These are phyloP conservation scores for Poicephalus gulielmi DNA, from an alignment of 2,113 vertebrate species.

Conservation along the genomic window DNA sequence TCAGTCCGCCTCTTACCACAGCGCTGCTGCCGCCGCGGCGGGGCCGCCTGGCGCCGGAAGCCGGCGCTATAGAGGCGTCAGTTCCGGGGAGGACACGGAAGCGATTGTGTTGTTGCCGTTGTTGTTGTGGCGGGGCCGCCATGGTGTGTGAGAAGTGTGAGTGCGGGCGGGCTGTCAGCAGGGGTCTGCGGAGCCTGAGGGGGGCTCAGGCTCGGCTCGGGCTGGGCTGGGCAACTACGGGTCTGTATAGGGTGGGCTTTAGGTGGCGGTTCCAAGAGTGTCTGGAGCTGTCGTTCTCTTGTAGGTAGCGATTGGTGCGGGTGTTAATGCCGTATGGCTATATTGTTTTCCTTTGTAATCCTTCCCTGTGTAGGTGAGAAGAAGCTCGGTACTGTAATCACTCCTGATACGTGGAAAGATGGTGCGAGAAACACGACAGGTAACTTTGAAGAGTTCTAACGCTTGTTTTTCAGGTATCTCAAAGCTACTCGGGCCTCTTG, in stretches of 20 bases:
- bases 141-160: constrained; percentile 73
- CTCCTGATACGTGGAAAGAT: constrained; percentile 98
- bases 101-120: neutral
- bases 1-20: neutral
- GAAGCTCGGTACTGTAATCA: constrained; percentile 96
- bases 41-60: neutral
- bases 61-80: accelerated
- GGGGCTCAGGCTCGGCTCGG: no score
- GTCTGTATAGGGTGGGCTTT: neutral
- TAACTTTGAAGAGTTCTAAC: neutral
- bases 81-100: neutral
- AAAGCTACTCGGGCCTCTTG: neutral
- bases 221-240: neutral
- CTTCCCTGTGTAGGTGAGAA: constrained; percentile 84
- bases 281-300: neutral
- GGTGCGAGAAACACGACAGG: constrained; percentile 98
- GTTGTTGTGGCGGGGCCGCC: neutral
- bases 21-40: neutral
- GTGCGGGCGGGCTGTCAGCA: neutral
- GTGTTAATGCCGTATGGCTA: accelerated
- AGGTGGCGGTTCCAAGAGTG: neutral
- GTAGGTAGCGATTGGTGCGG: no score
- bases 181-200: neutral
- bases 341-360: neutral
- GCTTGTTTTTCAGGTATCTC: neutral